Conservation (phyloP, 2,797 vertebrate genomes). For the Gastrophryne carolinensis region DNA sequence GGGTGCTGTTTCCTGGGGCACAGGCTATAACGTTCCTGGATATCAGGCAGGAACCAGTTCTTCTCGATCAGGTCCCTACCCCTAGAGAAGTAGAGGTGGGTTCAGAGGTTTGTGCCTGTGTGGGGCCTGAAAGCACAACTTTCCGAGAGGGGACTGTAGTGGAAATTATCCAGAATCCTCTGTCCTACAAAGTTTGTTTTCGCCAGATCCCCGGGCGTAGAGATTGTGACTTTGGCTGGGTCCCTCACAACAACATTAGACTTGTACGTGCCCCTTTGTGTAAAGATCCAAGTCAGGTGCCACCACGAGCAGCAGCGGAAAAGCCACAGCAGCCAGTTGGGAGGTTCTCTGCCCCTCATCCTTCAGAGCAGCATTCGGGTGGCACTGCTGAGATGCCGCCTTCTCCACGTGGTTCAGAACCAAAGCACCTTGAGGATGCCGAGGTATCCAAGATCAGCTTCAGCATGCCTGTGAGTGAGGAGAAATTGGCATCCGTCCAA, state of each 20-base stretch:
- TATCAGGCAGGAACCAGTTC: conserved; percentile 60
- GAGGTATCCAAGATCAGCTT: conserved; percentile 79
- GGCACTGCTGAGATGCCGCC: conserved; percentile 45
- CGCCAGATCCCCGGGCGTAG: conserved; percentile 43
- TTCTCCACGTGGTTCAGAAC: conserved; percentile 54
- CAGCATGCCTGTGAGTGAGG: conserved; percentile 67
- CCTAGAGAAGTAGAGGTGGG: conserved; percentile 73
- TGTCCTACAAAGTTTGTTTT: conserved; percentile 78
- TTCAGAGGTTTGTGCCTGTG: conserved; percentile 80
- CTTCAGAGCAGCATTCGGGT: conserved; percentile 57
- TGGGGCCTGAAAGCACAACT: conserved; percentile 68
- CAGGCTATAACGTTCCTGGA: conserved; percentile 63
- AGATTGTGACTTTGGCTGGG: conserved; percentile 60
- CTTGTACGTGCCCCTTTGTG: conserved; percentile 82
- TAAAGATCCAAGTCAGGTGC: conserved; percentile 51
- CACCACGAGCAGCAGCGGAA: conserved; percentile 29
- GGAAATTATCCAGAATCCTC: conserved; percentile 79
- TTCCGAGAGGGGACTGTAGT: conserved; percentile 81
- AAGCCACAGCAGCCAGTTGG: conserved; percentile 62
- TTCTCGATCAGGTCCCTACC: conserved; percentile 79
- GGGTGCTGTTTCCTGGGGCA: conserved; percentile 79
- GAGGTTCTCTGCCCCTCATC: conserved; percentile 58
- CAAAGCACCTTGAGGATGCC: conserved; percentile 77
- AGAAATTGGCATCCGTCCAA: conserved; percentile 66
- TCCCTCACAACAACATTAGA: conserved; percentile 76